Evolutionary conservation across 2,797 vertebrate species (phyloP), one percentile per base, ranked within the genome.

Genomic region (Carduelis carduelis): DNA sequence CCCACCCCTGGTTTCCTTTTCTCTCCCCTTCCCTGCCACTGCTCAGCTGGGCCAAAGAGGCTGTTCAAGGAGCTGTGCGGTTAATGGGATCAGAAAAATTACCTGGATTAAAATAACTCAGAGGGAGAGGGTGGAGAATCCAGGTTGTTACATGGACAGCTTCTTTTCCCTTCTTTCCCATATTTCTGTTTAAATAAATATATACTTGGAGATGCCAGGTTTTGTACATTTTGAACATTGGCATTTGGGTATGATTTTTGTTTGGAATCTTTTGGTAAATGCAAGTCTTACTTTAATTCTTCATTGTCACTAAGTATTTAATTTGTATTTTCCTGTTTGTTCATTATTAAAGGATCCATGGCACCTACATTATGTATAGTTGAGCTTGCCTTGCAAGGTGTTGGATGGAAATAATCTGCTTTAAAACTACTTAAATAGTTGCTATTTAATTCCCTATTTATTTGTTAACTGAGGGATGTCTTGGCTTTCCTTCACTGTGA

Each of bases 41-140:
- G 28, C 21, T 34, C 56, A 79, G 2, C 44, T 66, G 87, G 52
- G 35, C 39, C 74, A 13, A 46, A 71, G 53, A 41, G 74, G 30
- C n/a, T 69, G 47, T 61, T 79, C 17, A 50, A 34, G 74, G 59
- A 89, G 41, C 59, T 41, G 1, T 8, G 37, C 77, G 44, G 47
- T 52, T 94, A 77, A 93, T 74, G 53, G 57, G 71, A 88, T 94
- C 64, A 87, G 76, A 77, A 89, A 93, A 91, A 59, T 57, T 28
- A 44, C 28, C 43, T 91, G 55, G n/a, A 57, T 91, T 92, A 68
- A 92, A 92, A 46, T 85, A 85, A 83, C 55, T 55, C 57, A 11
- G n/a, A 55, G 50, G 52, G n/a, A n/a, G 17, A 28, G n/a, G 21
- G 9, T 80, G 52, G 64, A 79, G 52, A 53, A 68, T 81, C 30